These are phyloP conservation scores for Campoletis raptor DNA, from an alignment of 2,888 invertebrate species.

Conservation along the genomic window DNA sequence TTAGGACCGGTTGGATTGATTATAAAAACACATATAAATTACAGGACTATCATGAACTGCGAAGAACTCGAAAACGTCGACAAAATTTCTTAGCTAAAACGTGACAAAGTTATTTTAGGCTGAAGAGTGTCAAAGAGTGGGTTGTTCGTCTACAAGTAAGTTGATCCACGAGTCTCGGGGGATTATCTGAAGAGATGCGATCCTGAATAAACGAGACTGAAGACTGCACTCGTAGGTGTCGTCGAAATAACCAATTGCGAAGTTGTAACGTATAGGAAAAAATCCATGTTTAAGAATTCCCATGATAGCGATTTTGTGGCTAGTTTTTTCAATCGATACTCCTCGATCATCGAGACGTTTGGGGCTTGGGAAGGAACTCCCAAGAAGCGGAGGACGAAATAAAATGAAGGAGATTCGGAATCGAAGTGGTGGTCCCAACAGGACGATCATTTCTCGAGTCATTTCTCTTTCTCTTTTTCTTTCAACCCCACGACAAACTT, in stretches of 20 bases:
- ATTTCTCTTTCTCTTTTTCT: constrained; percentile 30
- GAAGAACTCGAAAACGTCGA: background rate
- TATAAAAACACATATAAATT: constrained; percentile 38
- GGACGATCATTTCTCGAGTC: constrained; percentile 59
- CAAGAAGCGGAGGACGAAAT: constrained; percentile 45
- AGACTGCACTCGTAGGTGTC: constrained; percentile 62
- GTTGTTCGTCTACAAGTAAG: constrained; percentile 2
- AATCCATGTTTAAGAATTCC: constrained; percentile 51
- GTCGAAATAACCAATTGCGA: constrained; percentile 58
- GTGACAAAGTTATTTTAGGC: constrained; percentile 63
- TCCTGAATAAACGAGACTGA: constrained; percentile 16
- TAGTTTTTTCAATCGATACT: constrained; percentile 41
- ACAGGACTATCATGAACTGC: constrained; percentile 32
- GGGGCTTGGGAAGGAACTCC: constrained; percentile 50
- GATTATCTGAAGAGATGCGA: constrained; percentile 27
- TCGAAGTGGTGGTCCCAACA: constrained; percentile 60
- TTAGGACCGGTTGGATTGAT: constrained; percentile 29
- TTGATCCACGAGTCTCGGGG: constrained; percentile 25
- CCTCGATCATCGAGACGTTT: constrained; percentile 56
- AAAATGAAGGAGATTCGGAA: constrained; percentile 42
- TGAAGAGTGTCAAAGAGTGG: constrained; percentile 21
- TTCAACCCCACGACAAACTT: constrained; percentile 47
- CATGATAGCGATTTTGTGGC: constrained; percentile 57
- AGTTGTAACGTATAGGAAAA: constrained; percentile 41
- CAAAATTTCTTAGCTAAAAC: constrained; percentile 1